These are phyloP conservation scores for Coreoperca whiteheadi DNA, from an alignment of 2,113 vertebrate genomes.

Conservation along the genomic window DNA sequence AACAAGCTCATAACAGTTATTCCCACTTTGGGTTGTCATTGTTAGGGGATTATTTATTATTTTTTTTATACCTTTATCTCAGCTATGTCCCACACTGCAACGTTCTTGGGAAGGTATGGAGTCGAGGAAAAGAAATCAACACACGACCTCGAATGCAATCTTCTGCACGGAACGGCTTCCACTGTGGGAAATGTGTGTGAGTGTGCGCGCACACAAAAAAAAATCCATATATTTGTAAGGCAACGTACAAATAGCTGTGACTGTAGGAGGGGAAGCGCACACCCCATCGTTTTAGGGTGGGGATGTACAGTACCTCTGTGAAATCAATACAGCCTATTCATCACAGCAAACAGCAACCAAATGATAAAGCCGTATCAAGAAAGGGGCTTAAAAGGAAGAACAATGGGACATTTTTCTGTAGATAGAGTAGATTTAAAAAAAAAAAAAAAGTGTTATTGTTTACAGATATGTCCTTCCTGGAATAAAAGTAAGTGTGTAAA, in stretches of 20 bases:
- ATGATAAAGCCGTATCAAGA: background rate
- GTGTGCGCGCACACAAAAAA: background rate
- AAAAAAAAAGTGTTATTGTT: no score
- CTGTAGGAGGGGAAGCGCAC: background rate
- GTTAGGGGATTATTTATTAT: conserved; percentile 13
- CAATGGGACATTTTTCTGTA: background rate
- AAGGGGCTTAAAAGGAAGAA: background rate
- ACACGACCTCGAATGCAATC: conserved; percentile 33
- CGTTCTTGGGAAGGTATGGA: conserved; percentile 9
- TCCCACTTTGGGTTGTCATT: background rate
- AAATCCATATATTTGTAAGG: conserved; percentile 32
- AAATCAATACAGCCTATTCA: conserved; percentile 30
- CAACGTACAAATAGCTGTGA: conserved; percentile 8
- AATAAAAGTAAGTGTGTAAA: background rate
- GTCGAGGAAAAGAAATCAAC: conserved; percentile 35
- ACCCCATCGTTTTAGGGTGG: background rate
- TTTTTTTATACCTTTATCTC: background rate
- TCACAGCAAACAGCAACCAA: conserved; percentile 6
- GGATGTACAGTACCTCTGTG: background rate
- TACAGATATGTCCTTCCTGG: background rate
- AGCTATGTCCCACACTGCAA: conserved; percentile 13
- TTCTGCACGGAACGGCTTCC: conserved; percentile 25
- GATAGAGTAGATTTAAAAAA: background rate
- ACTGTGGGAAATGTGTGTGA: conserved; percentile 21
- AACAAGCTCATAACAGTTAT: background rate